Percentiles rank a stretch among this genome's conserved stretches.
Evolutionary conservation across 2,113 vertebrate species (phyloP).

Genomic region (Oreochromis tanganicae): DNA sequence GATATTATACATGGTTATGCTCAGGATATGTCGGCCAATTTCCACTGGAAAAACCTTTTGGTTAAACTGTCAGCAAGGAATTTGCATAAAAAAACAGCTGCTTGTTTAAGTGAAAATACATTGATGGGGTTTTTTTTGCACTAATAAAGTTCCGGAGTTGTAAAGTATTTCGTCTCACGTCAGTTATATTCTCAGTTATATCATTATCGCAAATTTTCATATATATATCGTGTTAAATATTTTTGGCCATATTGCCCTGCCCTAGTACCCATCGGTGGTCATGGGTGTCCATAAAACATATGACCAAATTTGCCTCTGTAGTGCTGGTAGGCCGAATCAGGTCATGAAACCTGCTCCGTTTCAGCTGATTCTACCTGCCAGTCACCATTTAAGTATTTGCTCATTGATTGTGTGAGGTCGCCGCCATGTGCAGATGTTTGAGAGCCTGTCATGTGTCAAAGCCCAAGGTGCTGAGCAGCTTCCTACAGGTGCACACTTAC

Average conservation of each 20-base stretch:
- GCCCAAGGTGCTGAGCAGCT: not conserved
- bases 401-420: not conserved
- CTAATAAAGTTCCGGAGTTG: not conserved
- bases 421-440: not conserved
- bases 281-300: not conserved
- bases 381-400: not conserved
- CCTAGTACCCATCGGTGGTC: not conserved
- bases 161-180: not conserved
- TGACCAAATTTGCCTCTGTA: not conserved
- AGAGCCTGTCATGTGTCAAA: not conserved
- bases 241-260: not conserved
- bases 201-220: rapidly evolving
- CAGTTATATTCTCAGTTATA: not conserved
- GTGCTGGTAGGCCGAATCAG: not conserved
- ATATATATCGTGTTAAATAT: not conserved
- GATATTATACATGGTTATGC: not conserved
- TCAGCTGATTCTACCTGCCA: not conserved
- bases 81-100: not conserved
- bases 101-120: not conserved
- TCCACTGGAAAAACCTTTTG: not conserved
- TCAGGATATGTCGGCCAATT: rapidly evolving
- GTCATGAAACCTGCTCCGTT: not conserved
- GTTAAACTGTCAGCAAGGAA: not conserved
- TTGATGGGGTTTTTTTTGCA: not conserved
- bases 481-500: not conserved